Evolutionary conservation across 1,140 invertebrate genomes (phyloP).

Genomic region (Geopemphigus sp.): DNA sequence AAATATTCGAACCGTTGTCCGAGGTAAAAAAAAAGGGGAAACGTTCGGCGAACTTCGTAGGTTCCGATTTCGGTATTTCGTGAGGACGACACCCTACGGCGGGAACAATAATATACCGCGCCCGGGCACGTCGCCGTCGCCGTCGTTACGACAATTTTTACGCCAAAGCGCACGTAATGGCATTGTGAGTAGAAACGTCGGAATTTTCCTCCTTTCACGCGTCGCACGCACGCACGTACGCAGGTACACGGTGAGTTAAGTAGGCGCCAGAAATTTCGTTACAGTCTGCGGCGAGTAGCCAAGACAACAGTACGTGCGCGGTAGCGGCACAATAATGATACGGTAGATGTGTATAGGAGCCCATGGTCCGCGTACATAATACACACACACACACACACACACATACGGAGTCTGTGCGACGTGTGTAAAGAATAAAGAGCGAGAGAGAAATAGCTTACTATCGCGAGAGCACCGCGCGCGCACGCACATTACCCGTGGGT

Average conservation of each 20-base stretch:
- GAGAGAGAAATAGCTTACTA: constrained; percentile 13
- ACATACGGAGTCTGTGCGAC: neutral
- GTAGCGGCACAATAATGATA: constrained; percentile 12
- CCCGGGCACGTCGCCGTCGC: no score
- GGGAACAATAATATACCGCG: no score
- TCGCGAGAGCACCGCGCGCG: neutral
- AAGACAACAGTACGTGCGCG: neutral
- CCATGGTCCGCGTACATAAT: neutral
- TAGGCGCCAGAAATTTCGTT: constrained; percentile 49
- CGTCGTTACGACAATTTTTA: no score
- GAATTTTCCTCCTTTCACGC: constrained; percentile 33
- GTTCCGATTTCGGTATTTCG: neutral
- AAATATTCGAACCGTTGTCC: neutral
- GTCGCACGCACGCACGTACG: neutral
- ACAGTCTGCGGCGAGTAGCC: constrained; percentile 39
- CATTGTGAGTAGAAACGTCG: constrained; percentile 8
- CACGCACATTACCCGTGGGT: constrained; percentile 23
- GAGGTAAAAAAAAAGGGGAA: neutral
- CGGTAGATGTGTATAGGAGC: no score
- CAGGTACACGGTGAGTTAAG: constrained; percentile 41
- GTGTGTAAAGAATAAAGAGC: constrained; percentile 2
- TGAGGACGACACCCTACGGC: neutral
- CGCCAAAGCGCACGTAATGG: constrained; percentile 15
- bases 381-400: neutral
- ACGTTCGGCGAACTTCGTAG: neutral